Conservation (phyloP, 2,888 invertebrate genomes). For the Chouioia cunea region DNA sequence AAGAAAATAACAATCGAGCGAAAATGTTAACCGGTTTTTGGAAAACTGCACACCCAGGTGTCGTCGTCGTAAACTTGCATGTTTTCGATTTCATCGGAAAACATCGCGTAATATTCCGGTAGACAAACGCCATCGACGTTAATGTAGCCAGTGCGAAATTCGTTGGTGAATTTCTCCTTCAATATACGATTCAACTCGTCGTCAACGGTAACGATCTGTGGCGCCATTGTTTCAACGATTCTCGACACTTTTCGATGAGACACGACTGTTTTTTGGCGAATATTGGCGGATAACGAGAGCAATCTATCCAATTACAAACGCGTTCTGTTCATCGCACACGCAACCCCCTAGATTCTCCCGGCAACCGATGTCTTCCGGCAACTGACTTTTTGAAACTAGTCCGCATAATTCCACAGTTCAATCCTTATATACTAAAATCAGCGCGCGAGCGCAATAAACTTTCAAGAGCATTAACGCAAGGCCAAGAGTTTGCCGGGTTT, state of each 20-base stretch:
- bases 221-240: constrained; percentile 18
- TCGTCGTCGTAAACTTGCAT: constrained; percentile 70
- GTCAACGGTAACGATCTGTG: background rate
- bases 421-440: too few relatives aligned
- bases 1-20: constrained; percentile 5
- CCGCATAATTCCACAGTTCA: too few relatives aligned
- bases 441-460: too few relatives aligned
- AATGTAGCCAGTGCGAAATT: constrained; percentile 62
- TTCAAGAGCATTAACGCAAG: constrained; percentile 15
- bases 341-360: too few relatives aligned
- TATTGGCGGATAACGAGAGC: background rate
- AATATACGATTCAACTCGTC: constrained; percentile 48
- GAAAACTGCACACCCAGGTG: constrained; percentile 72
- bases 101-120: constrained; percentile 66
- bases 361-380: too few relatives aligned
- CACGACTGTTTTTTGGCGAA: background rate
- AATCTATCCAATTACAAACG: background rate
- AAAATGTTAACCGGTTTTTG: constrained; percentile 70
- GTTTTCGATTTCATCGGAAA: constrained; percentile 67
- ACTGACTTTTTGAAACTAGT: too few relatives aligned
- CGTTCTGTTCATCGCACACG: background rate
- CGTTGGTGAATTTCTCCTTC: constrained; percentile 56
- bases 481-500: constrained; percentile 20
- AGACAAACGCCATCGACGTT: constrained; percentile 64
- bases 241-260: background rate